Conservation (phyloP, 2,797 vertebrate genomes). For the Triplophysa bombifrons region DNA sequence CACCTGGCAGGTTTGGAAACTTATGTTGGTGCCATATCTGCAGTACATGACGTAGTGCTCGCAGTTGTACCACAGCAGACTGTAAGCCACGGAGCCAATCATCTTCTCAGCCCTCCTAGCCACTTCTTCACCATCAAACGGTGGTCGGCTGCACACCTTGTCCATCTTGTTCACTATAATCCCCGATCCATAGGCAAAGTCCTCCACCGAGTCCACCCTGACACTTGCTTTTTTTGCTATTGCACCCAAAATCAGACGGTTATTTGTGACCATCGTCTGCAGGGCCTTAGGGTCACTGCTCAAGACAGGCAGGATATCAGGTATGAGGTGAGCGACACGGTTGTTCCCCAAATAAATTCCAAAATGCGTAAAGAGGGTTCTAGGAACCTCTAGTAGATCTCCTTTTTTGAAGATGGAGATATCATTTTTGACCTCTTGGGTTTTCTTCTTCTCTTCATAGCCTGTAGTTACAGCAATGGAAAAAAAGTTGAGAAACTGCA, state of each 20-base stretch:
- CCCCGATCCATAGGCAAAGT: constrained; percentile 90
- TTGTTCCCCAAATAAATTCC: constrained; percentile 95
- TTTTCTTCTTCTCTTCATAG: constrained; percentile 58
- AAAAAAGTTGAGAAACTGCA: constrained; percentile 71
- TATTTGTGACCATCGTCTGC: constrained; percentile 88
- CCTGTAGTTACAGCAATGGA: constrained; percentile 59
- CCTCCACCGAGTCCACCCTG: constrained; percentile 88
- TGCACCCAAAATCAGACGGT: constrained; percentile 87
- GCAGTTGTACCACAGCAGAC: constrained; percentile 97
- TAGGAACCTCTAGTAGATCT: constrained; percentile 90
- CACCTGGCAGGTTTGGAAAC: constrained; percentile 96
- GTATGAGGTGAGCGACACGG: constrained; percentile 93
- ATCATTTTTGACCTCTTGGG: constrained; percentile 67
- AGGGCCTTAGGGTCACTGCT: constrained; percentile 74
- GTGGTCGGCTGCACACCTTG: constrained; percentile 75
- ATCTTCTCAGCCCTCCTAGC: constrained; percentile 86
- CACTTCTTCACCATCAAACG: constrained; percentile 85
- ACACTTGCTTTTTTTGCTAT: constrained; percentile 86
- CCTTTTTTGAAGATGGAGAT: constrained; percentile 82
- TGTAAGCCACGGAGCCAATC: constrained; percentile 86
- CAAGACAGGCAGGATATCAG: constrained; percentile 88
- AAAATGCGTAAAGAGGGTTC: constrained; percentile 93
- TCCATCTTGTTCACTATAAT: constrained; percentile 92
- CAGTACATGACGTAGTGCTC: constrained; percentile 98
- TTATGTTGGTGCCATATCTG: constrained; percentile 88